A percentile compares a stretch with the other conserved stretches of the same genome.
Evolutionary conservation across 2,797 vertebrate species (phyloP).

Genomic region (Sebastolobus altivelis): DNA sequence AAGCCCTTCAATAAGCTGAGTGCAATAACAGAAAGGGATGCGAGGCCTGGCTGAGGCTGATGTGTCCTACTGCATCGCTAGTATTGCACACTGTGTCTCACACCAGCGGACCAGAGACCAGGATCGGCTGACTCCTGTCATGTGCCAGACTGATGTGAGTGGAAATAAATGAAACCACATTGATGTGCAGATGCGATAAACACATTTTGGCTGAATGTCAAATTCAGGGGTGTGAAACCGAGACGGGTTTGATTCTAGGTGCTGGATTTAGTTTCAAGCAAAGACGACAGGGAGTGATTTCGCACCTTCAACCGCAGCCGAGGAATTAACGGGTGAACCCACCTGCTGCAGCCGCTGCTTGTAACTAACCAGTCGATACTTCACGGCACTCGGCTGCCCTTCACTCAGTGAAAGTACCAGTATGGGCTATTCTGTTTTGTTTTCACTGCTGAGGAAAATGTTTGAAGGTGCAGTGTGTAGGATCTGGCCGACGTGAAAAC

Average conservation of each 20-base stretch:
- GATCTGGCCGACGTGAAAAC: neutral
- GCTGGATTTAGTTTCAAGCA: constrained; percentile 20
- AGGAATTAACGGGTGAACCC: constrained; percentile 12
- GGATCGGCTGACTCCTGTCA: constrained; percentile 19
- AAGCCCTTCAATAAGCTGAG: constrained; percentile 58
- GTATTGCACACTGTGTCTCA: constrained; percentile 19
- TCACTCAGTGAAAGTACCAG: constrained; percentile 24
- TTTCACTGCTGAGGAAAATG: constrained; percentile 14
- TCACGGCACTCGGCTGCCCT: constrained; percentile 1
- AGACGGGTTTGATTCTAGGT: constrained; percentile 1
- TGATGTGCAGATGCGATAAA: constrained; percentile 3
- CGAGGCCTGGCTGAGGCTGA: constrained; percentile 34
- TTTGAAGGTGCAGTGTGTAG: neutral
- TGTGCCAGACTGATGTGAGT: constrained; percentile 1
- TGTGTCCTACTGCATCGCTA: constrained; percentile 37
- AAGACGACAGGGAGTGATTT: constrained; percentile 26
- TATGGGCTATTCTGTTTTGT: constrained; percentile 22
- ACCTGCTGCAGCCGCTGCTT: neutral
- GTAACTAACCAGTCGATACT: constrained; percentile 4
- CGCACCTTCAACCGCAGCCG: constrained; percentile 30
- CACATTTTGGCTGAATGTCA: constrained; percentile 3
- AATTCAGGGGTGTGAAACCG: constrained; percentile 14
- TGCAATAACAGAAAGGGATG: constrained; percentile 50
- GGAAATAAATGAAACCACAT: neutral
- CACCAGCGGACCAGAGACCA: constrained; percentile 32